Evolutionary conservation across 2,113 vertebrate species (phyloP).

Genomic region (Alectura lathami): DNA sequence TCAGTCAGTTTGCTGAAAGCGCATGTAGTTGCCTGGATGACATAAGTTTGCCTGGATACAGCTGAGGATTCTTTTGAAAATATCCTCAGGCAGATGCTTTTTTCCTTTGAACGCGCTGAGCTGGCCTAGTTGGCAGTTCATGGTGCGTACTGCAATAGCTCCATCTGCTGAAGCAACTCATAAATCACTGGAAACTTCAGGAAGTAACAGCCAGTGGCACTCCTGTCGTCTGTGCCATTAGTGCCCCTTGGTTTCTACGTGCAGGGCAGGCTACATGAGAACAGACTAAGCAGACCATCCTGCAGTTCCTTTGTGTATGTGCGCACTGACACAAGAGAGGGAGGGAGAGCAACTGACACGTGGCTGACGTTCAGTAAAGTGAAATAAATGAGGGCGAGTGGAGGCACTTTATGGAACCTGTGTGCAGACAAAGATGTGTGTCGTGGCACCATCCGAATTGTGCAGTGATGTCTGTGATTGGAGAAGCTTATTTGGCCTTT

Average conservation of each 20-base stretch:
- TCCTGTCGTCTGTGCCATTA: not conserved
- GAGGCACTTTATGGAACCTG: not conserved
- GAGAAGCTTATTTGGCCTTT: not conserved
- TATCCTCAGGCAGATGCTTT: not conserved
- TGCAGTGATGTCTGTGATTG: not conserved
- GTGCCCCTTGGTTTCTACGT: not conserved
- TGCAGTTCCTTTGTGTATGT: not conserved
- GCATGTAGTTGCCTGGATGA: not conserved
- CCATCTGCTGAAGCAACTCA: slow-evolving; percentile 57
- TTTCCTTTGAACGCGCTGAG: not conserved
- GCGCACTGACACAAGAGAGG: not conserved
- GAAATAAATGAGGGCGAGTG: not conserved
- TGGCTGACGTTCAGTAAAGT: not conserved
- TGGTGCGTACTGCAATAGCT: slow-evolving; percentile 44
- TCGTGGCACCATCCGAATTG: not conserved
- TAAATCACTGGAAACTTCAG: slow-evolving; percentile 8
- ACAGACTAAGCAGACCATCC: not conserved
- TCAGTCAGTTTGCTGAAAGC: not conserved
- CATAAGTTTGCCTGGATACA: not conserved
- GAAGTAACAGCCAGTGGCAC: not conserved
- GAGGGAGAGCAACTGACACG: not conserved
- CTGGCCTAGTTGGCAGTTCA: not conserved
- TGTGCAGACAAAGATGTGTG: not conserved
- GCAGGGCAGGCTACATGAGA: not conserved
- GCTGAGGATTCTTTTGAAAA: not conserved